Evolutionary conservation across 2,888 invertebrate species (phyloP).

Genomic region (Acrobeloides nanus): DNA sequence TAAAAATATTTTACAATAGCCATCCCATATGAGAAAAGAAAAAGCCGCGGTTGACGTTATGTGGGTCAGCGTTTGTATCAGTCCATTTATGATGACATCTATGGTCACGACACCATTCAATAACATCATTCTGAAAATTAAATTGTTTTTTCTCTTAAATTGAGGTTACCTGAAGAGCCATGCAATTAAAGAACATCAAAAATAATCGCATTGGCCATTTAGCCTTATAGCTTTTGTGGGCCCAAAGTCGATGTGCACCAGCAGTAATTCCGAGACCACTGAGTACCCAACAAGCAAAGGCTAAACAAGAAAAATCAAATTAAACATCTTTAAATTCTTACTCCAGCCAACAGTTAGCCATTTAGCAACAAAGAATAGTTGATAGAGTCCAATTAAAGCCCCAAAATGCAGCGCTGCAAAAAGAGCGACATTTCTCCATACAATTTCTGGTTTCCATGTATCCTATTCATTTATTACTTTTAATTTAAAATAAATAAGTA

Average conservation of each 20-base stretch:
- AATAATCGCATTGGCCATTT: constrained; percentile 73
- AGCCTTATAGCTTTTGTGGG: constrained; percentile 85
- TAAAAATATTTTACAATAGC: constrained; percentile 62
- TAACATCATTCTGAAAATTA: constrained; percentile 69
- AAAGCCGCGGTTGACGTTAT: constrained; percentile 83
- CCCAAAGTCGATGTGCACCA: constrained; percentile 90
- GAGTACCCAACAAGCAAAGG: constrained; percentile 54
- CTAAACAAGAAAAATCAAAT: constrained; percentile 23
- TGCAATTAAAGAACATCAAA: constrained; percentile 72
- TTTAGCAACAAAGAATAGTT: constrained; percentile 38
- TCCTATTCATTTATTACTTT: too few relatives aligned
- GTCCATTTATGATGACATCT: constrained; percentile 82
- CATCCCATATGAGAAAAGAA: constrained; percentile 93
- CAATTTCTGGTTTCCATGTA: constrained; percentile 36
- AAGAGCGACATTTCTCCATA: constrained; percentile 48
- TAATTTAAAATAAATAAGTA: too few relatives aligned
- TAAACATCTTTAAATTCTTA: constrained; percentile 21
- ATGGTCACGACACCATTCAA: constrained; percentile 72
- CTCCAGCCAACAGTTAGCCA: constrained; percentile 44
- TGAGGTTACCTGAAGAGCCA: too few relatives aligned
- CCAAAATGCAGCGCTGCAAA: constrained; percentile 44
- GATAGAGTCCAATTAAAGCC: constrained; percentile 44
- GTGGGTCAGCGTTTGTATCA: constrained; percentile 84
- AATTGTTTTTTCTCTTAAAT: too few relatives aligned
- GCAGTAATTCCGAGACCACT: constrained; percentile 81